These are phyloP conservation scores for Apodemus sylvaticus DNA, from an alignment of 2,113 vertebrate genomes.

Conservation along the genomic window DNA sequence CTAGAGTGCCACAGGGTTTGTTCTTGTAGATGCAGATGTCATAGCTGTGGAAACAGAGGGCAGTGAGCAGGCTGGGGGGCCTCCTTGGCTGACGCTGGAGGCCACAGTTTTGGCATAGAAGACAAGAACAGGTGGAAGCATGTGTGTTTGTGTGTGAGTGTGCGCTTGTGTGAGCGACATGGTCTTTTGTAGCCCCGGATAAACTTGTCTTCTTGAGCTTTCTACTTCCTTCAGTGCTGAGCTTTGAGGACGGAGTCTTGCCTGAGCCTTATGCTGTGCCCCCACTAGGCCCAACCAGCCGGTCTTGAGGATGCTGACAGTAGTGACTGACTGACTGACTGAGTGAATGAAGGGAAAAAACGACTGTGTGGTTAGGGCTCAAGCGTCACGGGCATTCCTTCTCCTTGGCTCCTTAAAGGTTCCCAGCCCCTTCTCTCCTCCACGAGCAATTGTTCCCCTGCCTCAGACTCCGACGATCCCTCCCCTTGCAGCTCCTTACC, in stretches of 20 bases:
- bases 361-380: neutral
- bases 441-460: neutral
- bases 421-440: neutral
- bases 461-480: neutral
- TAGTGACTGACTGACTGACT: neutral
- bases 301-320: neutral
- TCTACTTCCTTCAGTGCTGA: neutral
- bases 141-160: neutral
- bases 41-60: conserved; percentile 86
- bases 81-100: neutral
- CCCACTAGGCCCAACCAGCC: neutral
- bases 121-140: no score
- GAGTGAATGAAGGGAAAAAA: neutral
- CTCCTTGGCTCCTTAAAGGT: neutral
- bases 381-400: neutral
- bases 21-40: conserved; percentile 99
- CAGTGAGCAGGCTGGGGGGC: neutral
- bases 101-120: neutral
- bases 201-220: neutral
- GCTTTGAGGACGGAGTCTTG: neutral
- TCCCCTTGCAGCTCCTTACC: conserved; percentile 84
- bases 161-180: neutral
- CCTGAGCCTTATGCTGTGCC: neutral
- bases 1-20: conserved; percentile 97
- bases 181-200: neutral